Conservation (phyloP, 2,797 vertebrate species). For the Apogon hyalosoma region DNA sequence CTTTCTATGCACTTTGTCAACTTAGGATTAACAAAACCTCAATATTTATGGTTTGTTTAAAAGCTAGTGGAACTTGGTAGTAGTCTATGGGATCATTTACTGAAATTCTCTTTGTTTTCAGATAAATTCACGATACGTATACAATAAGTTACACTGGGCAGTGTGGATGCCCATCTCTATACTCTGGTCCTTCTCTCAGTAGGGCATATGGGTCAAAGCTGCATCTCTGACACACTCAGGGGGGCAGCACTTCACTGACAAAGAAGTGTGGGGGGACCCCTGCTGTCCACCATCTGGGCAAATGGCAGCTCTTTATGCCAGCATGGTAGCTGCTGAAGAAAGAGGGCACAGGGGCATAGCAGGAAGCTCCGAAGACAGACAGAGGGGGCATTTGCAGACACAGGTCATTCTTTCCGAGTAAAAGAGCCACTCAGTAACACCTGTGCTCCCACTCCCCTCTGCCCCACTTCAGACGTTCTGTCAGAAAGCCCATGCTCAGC, state of each 20-base stretch:
- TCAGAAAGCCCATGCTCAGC: conserved; percentile 82
- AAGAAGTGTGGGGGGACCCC: conserved; percentile 64
- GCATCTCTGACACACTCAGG: conserved; percentile 65
- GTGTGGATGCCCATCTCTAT: conserved; percentile 45
- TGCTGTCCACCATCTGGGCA: conserved; percentile 83
- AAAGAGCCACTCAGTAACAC: conserved; percentile 79
- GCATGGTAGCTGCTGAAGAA: conserved; percentile 70
- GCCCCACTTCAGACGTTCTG: conserved; percentile 76
- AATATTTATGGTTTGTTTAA: background rate
- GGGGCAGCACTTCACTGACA: conserved; percentile 76
- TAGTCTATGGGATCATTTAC: background rate
- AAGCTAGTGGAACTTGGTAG: background rate
- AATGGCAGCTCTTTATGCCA: conserved; percentile 79
- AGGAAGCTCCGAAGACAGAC: conserved; percentile 71
- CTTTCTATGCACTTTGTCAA: background rate
- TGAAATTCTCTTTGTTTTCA: conserved; percentile 5
- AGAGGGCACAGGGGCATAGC: conserved; percentile 73
- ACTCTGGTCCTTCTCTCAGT: conserved; percentile 37
- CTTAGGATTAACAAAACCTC: background rate
- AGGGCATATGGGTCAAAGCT: conserved; percentile 63
- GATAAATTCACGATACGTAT: conserved; percentile 29
- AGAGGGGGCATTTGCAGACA: conserved; percentile 77
- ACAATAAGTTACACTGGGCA: conserved; percentile 4
- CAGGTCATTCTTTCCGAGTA: conserved; percentile 76
- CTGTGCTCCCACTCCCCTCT: conserved; percentile 79